phyloP scores from a whole-genome alignment of 1,140 invertebrate genomes.

The Temnothorax nylanderi region DNA sequence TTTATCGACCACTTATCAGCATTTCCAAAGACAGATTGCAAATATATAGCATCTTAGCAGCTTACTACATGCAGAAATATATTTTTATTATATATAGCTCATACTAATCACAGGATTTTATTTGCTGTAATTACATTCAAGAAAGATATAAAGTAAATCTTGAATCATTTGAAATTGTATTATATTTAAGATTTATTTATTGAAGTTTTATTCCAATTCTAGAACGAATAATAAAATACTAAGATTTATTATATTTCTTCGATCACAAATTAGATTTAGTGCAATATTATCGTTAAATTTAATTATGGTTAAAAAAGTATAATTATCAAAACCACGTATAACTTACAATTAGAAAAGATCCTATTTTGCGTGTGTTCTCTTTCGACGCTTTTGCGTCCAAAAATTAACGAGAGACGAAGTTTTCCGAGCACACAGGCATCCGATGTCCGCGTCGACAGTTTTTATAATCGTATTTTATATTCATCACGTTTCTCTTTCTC shows the following conservation, averaged over 20 bases:
- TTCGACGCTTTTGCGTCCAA: constrained; percentile 6
- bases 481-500: constrained; percentile 26
- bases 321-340: constrained; percentile 18
- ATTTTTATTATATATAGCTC: not conserved
- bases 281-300: not conserved
- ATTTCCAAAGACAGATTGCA: not conserved
- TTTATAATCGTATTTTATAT: constrained; percentile 54
- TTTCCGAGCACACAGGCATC: constrained; percentile 22
- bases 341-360: not conserved
- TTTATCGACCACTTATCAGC: constrained; percentile 59
- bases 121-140: not conserved
- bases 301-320: not conserved
- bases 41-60: not conserved
- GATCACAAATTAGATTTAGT: not conserved
- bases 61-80: not conserved
- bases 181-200: constrained; percentile 1
- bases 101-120: not conserved
- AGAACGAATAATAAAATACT: not conserved
- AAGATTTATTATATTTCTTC: not conserved
- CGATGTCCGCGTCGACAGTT: constrained; percentile 21
- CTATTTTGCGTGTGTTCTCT: not conserved
- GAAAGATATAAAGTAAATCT: not conserved
- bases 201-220: not conserved
- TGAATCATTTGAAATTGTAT: not conserved
- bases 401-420: constrained; percentile 35